Percentiles rank a stretch among this genome's conserved stretches.
phyloP scores from a whole-genome alignment of 2,113 vertebrate genomes.

The Myocastor coypus region DNA sequence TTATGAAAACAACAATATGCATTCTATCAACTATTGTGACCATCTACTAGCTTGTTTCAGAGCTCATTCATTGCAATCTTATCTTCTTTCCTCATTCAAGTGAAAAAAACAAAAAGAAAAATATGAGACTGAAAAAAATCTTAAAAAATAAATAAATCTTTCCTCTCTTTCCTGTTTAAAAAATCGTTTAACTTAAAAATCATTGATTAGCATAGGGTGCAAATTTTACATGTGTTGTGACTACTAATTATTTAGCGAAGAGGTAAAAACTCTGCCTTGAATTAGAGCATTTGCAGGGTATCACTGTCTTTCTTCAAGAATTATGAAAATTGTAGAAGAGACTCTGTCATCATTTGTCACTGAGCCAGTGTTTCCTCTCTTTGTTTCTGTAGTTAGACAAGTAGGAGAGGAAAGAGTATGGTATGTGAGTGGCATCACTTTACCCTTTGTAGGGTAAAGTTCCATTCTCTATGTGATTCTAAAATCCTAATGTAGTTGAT shows the following conservation, averaged over 20 bases:
- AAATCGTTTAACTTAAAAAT: not conserved
- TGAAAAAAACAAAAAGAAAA: too few relatives aligned
- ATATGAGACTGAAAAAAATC: too few relatives aligned
- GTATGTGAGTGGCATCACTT: not conserved
- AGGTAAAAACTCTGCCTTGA: not conserved
- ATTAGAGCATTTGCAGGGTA: fast-evolving
- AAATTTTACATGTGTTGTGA: not conserved
- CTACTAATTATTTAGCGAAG: not conserved
- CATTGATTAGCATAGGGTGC: not conserved
- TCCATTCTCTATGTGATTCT: not conserved
- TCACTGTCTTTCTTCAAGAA: not conserved
- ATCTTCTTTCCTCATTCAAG: too few relatives aligned
- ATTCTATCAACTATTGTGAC: too few relatives aligned
- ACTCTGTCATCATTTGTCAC: not conserved
- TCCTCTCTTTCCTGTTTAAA: too few relatives aligned
- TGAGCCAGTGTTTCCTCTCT: not conserved
- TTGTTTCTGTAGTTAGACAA: not conserved
- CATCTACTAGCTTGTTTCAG: too few relatives aligned
- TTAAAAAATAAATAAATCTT: too few relatives aligned
- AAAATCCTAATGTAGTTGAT: not conserved
- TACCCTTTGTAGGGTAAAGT: not conserved
- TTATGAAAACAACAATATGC: too few relatives aligned
- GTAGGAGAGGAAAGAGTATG: fast-evolving
- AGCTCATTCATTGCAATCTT: too few relatives aligned
- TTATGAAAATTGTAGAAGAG: not conserved